phyloP scores from a whole-genome alignment of 2,113 vertebrate genomes.

The Takifugu bimaculatus region DNA sequence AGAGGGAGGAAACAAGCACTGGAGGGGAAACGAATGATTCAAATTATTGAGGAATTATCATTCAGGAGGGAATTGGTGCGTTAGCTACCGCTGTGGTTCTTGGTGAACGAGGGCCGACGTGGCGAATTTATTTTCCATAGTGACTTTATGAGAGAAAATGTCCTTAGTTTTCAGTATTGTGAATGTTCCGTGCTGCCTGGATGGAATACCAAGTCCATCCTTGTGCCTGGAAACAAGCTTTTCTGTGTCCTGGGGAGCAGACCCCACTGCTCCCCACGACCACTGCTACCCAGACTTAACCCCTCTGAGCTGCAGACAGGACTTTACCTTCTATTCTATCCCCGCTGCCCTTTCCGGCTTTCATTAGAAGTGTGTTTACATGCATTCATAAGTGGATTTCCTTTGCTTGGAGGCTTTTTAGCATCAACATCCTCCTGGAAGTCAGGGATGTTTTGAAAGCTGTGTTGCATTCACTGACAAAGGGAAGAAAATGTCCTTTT shows the following conservation, averaged over 20 bases:
- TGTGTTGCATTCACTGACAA: not conserved
- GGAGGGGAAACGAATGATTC: no score
- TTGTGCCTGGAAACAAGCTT: constrained; percentile 8
- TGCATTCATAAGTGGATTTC: constrained; percentile 61
- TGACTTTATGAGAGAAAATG: constrained; percentile 47
- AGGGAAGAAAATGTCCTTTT: no score
- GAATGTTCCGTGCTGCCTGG: constrained; percentile 33
- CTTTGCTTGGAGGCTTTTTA: constrained; percentile 43
- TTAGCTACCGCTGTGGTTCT: no score
- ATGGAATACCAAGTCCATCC: constrained; percentile 28
- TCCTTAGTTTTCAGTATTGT: constrained; percentile 34
- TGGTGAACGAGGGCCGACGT: constrained; percentile 11
- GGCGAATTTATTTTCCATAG: constrained; percentile 54
- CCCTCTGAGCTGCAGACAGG: no score
- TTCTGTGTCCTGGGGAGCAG: no score
- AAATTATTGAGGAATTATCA: no score
- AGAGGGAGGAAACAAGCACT: no score
- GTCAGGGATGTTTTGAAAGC: no score
- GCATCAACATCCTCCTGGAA: constrained; percentile 25
- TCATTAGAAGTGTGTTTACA: constrained; percentile 57
- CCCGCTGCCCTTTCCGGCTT: constrained; percentile 32
- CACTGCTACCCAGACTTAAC: no score
- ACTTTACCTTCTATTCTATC: constrained; percentile 17
- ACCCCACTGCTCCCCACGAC: no score
- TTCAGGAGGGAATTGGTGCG: no score